phyloP scores from a whole-genome alignment of 2,113 vertebrate genomes.

The Apteryx owenii region DNA sequence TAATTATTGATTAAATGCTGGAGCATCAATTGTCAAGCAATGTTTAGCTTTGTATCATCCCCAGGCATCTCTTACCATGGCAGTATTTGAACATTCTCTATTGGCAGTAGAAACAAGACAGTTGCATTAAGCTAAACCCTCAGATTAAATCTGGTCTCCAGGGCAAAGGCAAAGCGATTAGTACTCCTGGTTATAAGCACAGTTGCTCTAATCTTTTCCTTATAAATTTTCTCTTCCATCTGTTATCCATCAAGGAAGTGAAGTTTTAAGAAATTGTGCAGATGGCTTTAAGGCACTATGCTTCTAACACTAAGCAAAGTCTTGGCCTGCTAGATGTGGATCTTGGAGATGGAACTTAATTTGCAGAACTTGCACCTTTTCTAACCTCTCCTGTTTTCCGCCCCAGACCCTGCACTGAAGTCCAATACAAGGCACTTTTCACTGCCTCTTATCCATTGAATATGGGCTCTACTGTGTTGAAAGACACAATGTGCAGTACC shows the following conservation, averaged over 20 bases:
- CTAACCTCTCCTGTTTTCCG: neutral
- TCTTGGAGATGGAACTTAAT: neutral
- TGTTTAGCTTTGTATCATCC: conserved; percentile 32
- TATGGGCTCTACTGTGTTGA: conserved; percentile 24
- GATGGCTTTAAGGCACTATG: conserved; percentile 35
- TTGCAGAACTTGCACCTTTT: conserved; percentile 14
- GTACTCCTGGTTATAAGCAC: conserved; percentile 66
- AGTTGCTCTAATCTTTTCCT: conserved; percentile 65
- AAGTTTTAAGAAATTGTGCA: conserved; percentile 55
- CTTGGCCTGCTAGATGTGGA: conserved; percentile 14
- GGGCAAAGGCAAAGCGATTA: conserved; percentile 65
- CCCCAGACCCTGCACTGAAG: neutral
- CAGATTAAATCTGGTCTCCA: conserved; percentile 65
- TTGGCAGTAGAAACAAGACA: conserved; percentile 60
- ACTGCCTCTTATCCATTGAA: neutral
- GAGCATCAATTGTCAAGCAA: neutral
- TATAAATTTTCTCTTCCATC: conserved; percentile 61
- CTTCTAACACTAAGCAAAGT: neutral
- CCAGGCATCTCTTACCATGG: neutral
- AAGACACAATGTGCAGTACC: conserved; percentile 18
- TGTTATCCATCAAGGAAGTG: conserved; percentile 65
- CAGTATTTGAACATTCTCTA: neutral
- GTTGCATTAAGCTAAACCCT: conserved; percentile 55
- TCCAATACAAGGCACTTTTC: neutral
- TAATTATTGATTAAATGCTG: conserved; percentile 8